Evolutionary conservation across 1,140 invertebrate species (phyloP), one percentile per base, ranked within the genome.

Genomic region (Orius laevigatus): DNA sequence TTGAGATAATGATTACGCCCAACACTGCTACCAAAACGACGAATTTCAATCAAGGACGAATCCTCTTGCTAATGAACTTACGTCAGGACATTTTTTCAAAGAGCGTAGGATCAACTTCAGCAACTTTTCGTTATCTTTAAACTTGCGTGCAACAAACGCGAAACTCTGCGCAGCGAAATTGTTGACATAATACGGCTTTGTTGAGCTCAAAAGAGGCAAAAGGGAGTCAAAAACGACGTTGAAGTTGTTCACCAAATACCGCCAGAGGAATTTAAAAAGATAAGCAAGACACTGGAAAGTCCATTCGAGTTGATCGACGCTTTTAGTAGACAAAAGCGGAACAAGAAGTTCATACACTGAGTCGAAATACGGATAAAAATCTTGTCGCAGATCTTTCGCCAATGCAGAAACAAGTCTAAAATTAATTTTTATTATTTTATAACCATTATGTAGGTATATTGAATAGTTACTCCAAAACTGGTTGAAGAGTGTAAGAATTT

Each of bases 101-200:
- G 74, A 71, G 57, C 71, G 66, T 3, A 93, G 65, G 5, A 92
- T 63, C 16, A 81, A 67, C 41, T 72, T 64, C 18, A 92, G 66
- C 62, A 93, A 81, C 14, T 73, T 72, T 6, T 77, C 69, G 55
- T 81, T 83, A 55, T 92, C 81, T 55, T 73, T 78, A 33, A 89
- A 77, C 73, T 93, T 92, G 52, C 89, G 68, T 5, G 87, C 81
- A 1, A 94, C 78, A 69, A 89, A 93, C 10, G 88, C 79, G 70
- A 95, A 93, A 67, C 85, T 86, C 66, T 94, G 87, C 1, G 86
- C 84, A n/a, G 88, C 87, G 74, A 94, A 94, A 61, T 80, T 80
- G 53, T 80, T 79, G n/a, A 94, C 78, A 59, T 91, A 88, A 45
- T 74, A 70, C 46, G 82, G 83, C 49, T 74, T 69, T 3, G 68